phyloP scores from a whole-genome alignment of 2,113 vertebrate species.

The Rhabdomys dilectus region DNA sequence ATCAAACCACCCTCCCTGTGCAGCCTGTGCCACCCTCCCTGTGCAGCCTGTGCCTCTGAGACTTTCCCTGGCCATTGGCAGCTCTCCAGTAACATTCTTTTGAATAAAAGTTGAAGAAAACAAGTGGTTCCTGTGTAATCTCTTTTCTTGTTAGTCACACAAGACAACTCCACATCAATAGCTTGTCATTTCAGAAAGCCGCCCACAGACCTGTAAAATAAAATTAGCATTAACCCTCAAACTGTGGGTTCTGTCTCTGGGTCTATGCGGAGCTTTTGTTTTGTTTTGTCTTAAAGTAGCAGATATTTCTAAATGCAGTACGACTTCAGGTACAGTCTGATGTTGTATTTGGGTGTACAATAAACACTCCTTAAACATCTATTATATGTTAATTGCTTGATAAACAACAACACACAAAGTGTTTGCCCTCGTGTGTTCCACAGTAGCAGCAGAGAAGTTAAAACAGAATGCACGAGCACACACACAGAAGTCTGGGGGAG shows the following conservation, averaged over 20 bases:
- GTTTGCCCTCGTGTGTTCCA: not conserved
- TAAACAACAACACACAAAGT: not conserved
- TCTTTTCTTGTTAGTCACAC: not conserved
- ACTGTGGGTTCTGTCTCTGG: not conserved
- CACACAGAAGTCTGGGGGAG: not conserved
- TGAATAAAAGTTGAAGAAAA: not conserved
- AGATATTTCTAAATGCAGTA: not conserved
- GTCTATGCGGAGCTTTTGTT: not conserved
- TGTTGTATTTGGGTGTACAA: slow-evolving; percentile 17
- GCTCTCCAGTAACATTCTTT: not conserved
- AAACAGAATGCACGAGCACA: not conserved
- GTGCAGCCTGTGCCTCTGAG: not conserved
- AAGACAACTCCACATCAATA: not conserved
- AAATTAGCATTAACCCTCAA: not conserved
- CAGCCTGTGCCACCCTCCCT: too few species aligned
- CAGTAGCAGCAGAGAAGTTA: not conserved
- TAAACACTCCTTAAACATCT: slow-evolving; percentile 14
- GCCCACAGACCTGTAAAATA: not conserved
- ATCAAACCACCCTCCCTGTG: not conserved
- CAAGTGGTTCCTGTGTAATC: not conserved
- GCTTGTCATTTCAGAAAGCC: not conserved
- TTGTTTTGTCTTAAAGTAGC: not conserved
- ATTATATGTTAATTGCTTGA: not conserved
- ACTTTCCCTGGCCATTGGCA: not conserved
- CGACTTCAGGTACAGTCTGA: not conserved